Percentiles rank a stretch among this genome's conserved stretches.
Evolutionary conservation across 2,113 vertebrate species (phyloP).

Genomic region (Clarias batrachus): DNA sequence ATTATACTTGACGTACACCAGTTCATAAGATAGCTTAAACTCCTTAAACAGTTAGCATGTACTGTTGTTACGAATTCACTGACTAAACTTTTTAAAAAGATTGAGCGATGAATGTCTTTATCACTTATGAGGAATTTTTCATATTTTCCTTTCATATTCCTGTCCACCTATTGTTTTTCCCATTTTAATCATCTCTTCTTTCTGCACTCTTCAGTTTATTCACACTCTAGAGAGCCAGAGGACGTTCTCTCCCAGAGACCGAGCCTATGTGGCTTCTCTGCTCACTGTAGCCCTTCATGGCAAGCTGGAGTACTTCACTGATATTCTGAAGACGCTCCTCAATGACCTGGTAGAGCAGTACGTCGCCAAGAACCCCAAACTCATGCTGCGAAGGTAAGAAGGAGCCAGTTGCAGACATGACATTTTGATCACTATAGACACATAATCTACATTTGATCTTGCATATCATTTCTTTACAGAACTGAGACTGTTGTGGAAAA

Average conservation of each 20-base stretch:
- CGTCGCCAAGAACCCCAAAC: constrained; percentile 96
- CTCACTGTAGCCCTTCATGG: constrained; percentile 92
- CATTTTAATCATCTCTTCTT: neutral
- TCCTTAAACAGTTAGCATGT: neutral
- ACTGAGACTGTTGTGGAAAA: constrained; percentile 98
- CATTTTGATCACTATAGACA: neutral
- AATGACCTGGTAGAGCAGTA: constrained; percentile 96
- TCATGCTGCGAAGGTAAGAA: constrained; percentile 90
- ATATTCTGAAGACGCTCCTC: constrained; percentile 94
- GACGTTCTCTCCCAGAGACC: constrained; percentile 90
- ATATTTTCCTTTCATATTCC: neutral
- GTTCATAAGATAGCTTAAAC: neutral
- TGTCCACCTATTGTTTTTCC: neutral
- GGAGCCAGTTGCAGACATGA: neutral
- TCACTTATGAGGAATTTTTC: neutral
- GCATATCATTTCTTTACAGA: constrained; percentile 67
- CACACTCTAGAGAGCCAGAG: constrained; percentile 96
- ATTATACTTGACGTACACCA: too few relatives aligned
- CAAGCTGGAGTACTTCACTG: constrained; percentile 96
- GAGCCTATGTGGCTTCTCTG: constrained; percentile 91
- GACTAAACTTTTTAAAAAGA: neutral
- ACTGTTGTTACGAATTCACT: neutral
- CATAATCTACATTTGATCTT: neutral
- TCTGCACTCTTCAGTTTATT: constrained; percentile 78
- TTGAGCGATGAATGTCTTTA: neutral